phyloP scores from a whole-genome alignment of 1,140 invertebrate species.

The Zaprionus taronus region DNA sequence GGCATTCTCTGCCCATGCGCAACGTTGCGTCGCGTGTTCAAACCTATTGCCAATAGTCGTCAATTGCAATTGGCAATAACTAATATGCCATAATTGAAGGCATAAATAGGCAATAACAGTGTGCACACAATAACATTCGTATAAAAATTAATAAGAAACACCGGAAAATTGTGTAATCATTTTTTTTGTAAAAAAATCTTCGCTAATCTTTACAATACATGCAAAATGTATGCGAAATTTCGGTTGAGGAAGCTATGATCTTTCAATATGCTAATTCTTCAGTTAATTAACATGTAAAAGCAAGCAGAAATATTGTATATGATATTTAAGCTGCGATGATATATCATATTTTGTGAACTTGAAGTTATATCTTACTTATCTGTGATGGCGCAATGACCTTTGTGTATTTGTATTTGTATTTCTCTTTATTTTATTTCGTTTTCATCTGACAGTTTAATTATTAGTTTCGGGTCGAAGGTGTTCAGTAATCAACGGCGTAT shows the following conservation, averaged over 20 bases:
- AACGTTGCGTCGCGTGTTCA: conserved; percentile 50
- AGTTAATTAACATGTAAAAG: conserved; percentile 39
- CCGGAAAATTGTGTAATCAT: conserved; percentile 35
- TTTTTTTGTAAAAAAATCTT: conserved; percentile 12
- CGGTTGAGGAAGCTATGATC: conserved; percentile 43
- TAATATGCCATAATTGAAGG: conserved; percentile 59
- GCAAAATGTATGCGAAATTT: conserved; percentile 32
- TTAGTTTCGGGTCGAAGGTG: conserved; percentile 45
- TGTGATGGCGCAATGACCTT: conserved; percentile 71
- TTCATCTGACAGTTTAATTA: conserved; percentile 53
- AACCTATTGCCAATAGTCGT: conserved; percentile 39
- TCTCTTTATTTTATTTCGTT: conserved; percentile 28
- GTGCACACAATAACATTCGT: neutral
- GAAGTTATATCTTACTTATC: conserved; percentile 29
- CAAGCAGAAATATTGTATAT: neutral
- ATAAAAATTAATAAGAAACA: neutral
- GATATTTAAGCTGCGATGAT: conserved; percentile 21
- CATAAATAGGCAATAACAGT: conserved; percentile 9
- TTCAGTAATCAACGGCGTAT: neutral
- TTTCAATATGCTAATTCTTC: conserved; percentile 53
- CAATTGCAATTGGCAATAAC: conserved; percentile 58
- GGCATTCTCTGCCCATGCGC: conserved; percentile 50
- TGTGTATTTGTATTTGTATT: conserved; percentile 17
- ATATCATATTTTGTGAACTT: conserved; percentile 36
- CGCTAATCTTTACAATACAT: conserved; percentile 55